Conservation (phyloP, 2,797 vertebrate species). For the Xyrichtys novacula region DNA sequence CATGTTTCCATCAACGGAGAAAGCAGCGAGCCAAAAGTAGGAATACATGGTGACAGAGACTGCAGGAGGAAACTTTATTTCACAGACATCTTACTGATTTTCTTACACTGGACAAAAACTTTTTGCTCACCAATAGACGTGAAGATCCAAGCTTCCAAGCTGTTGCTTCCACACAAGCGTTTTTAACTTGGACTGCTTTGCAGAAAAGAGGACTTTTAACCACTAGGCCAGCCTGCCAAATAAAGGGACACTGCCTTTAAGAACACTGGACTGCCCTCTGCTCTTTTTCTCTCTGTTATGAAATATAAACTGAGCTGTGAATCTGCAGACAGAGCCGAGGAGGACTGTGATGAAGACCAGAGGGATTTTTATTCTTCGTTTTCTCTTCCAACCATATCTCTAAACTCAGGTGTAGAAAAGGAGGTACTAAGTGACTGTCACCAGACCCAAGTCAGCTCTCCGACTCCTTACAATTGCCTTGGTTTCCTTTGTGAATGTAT, state of each 20-base stretch:
- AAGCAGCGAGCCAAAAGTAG: constrained; percentile 24
- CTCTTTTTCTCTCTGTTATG: constrained; percentile 18
- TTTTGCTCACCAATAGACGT: constrained; percentile 26
- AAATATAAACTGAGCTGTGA: constrained; percentile 23
- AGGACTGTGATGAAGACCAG: constrained; percentile 24
- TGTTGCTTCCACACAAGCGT: constrained; percentile 7
- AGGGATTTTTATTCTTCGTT: constrained; percentile 32
- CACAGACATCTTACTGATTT: constrained; percentile 22
- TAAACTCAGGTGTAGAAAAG: constrained; percentile 83
- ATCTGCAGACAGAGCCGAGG: constrained; percentile 27
- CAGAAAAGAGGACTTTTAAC: constrained; percentile 39
- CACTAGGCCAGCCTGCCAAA: constrained; percentile 47
- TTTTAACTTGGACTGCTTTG: constrained; percentile 19
- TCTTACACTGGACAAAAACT: constrained; percentile 48
- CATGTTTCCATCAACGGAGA: constrained; percentile 21
- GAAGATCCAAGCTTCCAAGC: constrained; percentile 27
- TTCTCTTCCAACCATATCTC: constrained; percentile 66
- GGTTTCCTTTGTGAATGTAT: constrained; percentile 82
- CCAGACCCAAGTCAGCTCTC: constrained; percentile 51
- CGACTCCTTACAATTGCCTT: constrained; percentile 74
- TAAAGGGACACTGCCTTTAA: constrained; percentile 35
- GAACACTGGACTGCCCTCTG: constrained; percentile 62
- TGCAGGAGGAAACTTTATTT: constrained; percentile 13
- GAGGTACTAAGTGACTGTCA: constrained; percentile 73
- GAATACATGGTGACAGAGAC: constrained; percentile 10